Evolutionary conservation across 1,140 invertebrate genomes (phyloP), one percentile per base, ranked within the genome.

Genomic region (Elymnias hypermnestra): DNA sequence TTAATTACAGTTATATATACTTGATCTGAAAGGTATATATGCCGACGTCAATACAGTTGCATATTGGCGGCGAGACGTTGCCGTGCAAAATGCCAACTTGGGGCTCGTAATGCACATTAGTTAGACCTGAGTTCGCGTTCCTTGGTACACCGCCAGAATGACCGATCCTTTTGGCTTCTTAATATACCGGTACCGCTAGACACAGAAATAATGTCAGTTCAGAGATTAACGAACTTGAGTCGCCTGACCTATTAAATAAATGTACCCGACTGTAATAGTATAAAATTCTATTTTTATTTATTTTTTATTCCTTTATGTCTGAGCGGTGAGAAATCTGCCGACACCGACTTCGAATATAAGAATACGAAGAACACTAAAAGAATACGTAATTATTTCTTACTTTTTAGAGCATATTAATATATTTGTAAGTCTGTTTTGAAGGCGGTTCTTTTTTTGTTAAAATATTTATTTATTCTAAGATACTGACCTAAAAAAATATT

Each of bases 161-260:
- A 64, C 68, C 77, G 76, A 74, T 82, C 78, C 79, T 85, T 83
- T 85, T 83, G 78, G 82, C 78, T 70, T 83, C 72, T 79, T 65
- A 71, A 75, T 84, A 70, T 36, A 23, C 42, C 63, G 60, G 53
- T 66, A 64, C 65, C 62, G 55, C 66, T 26, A 51, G 57, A 65
- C 61, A 63, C 61, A 60, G 59, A 77, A 77, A 82, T 82, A 84
- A 82, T 82, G 76, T 74, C 74, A 78, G 68, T 81, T 70, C 67
- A 77, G 72, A 82, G 81, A 84, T 67, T 83, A 79, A 83, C 72
- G 78, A 79, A 83, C 77, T 77, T 72, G 67, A 66, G 58, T 63
- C 64, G 62, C 55, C 53, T 78, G 73, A 78, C 77, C 73, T 82
- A 84, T 78, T 62, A 73, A 73, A 65, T 51, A 31, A 39, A 51